Percentiles rank a stretch among this genome's conserved stretches.
Conservation (phyloP, 2,888 invertebrate species). For the Heliconius sara region DNA sequence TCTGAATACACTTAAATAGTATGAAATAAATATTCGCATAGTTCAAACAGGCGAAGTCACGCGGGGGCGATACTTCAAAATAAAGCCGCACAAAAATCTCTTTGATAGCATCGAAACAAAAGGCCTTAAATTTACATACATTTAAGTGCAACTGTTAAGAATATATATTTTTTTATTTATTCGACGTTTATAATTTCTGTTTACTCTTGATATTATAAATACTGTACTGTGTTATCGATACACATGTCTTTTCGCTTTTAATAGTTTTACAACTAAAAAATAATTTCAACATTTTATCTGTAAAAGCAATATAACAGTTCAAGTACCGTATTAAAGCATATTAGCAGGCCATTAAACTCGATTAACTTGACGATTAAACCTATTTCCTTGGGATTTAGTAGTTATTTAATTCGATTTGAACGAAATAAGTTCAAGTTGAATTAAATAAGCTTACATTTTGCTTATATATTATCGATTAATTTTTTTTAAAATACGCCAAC, state of each 20-base stretch:
- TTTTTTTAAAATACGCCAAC: too few species aligned
- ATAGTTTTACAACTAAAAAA: not conserved
- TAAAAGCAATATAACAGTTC: conserved; percentile 1
- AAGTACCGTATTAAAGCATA: conserved; percentile 13
- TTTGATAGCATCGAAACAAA: too few species aligned
- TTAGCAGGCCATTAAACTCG: conserved; percentile 5
- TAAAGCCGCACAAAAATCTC: too few species aligned
- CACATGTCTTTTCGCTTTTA: not conserved
- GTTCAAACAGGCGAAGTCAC: too few species aligned
- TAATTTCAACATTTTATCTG: not conserved
- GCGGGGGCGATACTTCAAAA: too few species aligned
- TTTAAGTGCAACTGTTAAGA: not conserved
- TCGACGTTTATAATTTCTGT: not conserved
- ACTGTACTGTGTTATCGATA: not conserved
- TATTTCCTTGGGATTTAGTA: not conserved
- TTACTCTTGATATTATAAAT: not conserved
- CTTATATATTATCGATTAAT: too few species aligned
- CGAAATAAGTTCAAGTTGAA: too few species aligned
- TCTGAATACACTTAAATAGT: too few species aligned
- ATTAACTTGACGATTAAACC: not conserved
- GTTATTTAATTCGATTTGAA: conserved; percentile 1
- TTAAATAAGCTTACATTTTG: too few species aligned
- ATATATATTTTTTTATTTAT: not conserved
- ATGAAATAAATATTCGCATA: too few species aligned
- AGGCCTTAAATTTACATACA: too few species aligned